Evolutionary conservation across 92 coral and sea anemone species (phyloP).

Genomic region (Zoanthus solanderi): DNA sequence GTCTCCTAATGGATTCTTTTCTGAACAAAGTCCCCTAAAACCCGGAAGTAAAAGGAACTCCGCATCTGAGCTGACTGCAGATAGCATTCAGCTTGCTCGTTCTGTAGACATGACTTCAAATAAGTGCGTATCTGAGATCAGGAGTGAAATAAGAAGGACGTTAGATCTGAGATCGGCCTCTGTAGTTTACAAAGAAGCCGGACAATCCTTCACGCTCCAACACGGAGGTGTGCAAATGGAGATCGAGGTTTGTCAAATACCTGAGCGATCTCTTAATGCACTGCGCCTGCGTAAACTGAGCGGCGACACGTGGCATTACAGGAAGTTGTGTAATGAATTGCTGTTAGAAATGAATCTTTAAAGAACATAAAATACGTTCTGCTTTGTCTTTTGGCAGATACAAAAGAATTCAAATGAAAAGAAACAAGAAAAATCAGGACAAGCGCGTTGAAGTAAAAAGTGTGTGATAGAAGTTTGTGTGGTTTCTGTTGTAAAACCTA

Average conservation of each 20-base stretch:
- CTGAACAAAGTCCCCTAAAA: conserved; percentile 77
- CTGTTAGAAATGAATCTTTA: conserved; percentile 91
- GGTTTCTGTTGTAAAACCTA: conserved; percentile 18
- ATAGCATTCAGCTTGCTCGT: conserved; percentile 84
- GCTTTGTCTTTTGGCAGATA: neutral
- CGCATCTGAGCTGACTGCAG: conserved; percentile 71
- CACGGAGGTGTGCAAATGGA: conserved; percentile 93
- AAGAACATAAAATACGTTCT: neutral
- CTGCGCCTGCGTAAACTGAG: conserved; percentile 94
- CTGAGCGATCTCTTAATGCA: conserved; percentile 82
- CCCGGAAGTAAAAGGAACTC: conserved; percentile 79
- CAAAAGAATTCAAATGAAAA: neutral
- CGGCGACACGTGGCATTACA: conserved; percentile 97
- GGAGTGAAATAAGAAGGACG: conserved; percentile 87
- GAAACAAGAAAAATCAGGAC: neutral
- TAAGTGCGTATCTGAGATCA: conserved; percentile 89
- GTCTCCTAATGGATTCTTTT: conserved; percentile 87
- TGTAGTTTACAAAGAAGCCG: conserved; percentile 84
- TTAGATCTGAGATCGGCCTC: conserved; percentile 87
- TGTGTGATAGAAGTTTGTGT: neutral
- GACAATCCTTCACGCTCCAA: conserved; percentile 87
- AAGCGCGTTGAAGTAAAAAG: neutral
- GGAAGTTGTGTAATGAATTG: conserved; percentile 90
- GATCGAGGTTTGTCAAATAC: conserved; percentile 92
- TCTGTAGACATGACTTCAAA: conserved; percentile 89